Base-by-base conservation (phyloP, 2,888 invertebrate genomes). In the Limnephilus auricula region DNA sequence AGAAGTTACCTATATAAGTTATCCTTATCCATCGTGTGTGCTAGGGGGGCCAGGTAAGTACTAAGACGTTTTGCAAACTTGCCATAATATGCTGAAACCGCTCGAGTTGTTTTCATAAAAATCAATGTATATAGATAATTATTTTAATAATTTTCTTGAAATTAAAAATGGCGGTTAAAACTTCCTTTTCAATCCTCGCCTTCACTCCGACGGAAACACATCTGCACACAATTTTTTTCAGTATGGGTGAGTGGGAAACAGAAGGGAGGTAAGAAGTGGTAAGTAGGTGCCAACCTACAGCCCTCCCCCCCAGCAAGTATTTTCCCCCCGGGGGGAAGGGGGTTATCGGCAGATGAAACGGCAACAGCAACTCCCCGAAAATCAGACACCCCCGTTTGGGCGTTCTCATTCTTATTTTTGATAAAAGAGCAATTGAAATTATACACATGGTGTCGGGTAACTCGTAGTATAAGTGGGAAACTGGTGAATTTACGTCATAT, bases 261-360 rank as follows among this genome's bases (percentile, higher is more conserved):
- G 32, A 37, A 82, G 32, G 32, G 32, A 15, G 83, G 83, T 31
- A 82, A 34, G 32, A 32, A 18, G 83, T 32, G 2, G 83, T 82
- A 25, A 18, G 31, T 31, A 82, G 32, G 18, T 37, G 34, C 31
- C 32, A 32, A 82, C 31, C 32, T 37, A 65, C 65, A 65, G 90
- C 37, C 15, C 87, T 79, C 90, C 89, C 89, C 65, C 25, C 65
- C 65, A n/a, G n/a, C 65, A 5, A 25, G 18, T 50, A 50, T 18
- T 18, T 18, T 18, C 50, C 50, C 13, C 50, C 18, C 0, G 30
- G 30, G 86, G 37, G 40, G 65, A 12, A 6, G 86, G 79, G 31
- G 32, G 80, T 12, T 31, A 32, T 30, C 15, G 80, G 80, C 80
- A 5, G 82, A 37, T 37, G 82, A 82, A 82, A 82, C 37, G 82